Percentiles rank a stretch among this genome's conserved stretches.
These are phyloP conservation scores for Nasonia giraulti DNA, from an alignment of 1,140 invertebrate species.

Conservation along the genomic window DNA sequence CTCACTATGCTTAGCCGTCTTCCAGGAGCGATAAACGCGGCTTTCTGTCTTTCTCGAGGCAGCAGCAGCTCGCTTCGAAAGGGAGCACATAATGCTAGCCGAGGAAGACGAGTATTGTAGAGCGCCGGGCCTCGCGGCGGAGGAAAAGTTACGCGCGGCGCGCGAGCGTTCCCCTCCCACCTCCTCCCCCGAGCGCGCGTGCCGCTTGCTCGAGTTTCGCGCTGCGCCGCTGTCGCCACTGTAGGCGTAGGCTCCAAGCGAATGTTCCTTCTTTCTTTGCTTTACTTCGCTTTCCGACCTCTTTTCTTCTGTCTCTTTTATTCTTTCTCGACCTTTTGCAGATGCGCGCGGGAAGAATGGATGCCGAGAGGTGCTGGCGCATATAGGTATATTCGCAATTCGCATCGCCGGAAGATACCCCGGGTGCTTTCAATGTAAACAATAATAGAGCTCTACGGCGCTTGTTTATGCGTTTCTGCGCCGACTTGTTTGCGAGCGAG, in stretches of 20 bases:
- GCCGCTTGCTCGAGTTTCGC: constrained; percentile 50
- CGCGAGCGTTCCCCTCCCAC: background rate
- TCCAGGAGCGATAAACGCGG: background rate
- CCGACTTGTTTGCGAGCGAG: background rate
- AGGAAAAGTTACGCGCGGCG: constrained; percentile 42
- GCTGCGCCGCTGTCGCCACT: constrained; percentile 40
- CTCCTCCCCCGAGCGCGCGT: background rate
- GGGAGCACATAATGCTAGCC: constrained; percentile 6
- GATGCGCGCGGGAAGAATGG: background rate
- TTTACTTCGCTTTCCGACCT: background rate
- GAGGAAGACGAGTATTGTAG: constrained; percentile 3
- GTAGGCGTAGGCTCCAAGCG: constrained; percentile 52
- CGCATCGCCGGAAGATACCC: background rate
- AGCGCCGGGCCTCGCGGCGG: background rate
- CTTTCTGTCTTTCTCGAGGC: background rate
- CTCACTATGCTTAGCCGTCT: background rate
- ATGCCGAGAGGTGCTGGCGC: background rate
- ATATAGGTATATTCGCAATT: background rate
- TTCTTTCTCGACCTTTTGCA: no score
- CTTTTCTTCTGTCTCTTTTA: no score
- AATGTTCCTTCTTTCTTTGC: constrained; percentile 35
- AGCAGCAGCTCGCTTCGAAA: constrained; percentile 7
- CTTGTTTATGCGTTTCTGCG: background rate
- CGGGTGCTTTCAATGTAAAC: background rate
- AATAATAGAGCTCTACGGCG: background rate